phyloP scores from a whole-genome alignment of 2,888 invertebrate genomes.

The Allophyes oxyacanthae region DNA sequence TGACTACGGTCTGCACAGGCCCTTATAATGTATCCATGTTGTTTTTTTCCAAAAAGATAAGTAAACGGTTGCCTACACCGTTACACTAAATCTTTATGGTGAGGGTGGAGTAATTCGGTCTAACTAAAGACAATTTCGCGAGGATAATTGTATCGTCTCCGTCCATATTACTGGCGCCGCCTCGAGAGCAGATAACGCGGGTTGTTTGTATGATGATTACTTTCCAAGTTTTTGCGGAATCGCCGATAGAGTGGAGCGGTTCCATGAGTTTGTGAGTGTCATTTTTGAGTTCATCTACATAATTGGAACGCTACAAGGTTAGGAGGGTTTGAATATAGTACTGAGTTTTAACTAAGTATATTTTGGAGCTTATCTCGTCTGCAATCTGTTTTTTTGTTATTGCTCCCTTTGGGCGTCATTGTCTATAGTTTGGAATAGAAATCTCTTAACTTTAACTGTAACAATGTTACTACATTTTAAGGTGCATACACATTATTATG shows the following conservation, averaged over 20 bases:
- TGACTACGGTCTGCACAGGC: too few relatives aligned
- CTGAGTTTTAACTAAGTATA: constrained; percentile 30
- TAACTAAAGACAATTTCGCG: constrained; percentile 64
- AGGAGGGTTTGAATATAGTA: constrained; percentile 12
- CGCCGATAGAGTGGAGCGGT: constrained; percentile 39
- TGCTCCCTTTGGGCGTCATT: constrained; percentile 16
- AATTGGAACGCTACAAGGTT: constrained; percentile 43
- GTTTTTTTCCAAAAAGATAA: constrained; percentile 45
- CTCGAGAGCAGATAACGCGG: constrained; percentile 54
- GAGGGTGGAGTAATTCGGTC: constrained; percentile 55
- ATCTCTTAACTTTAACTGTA: not conserved
- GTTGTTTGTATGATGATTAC: constrained; percentile 60
- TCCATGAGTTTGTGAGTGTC: constrained; percentile 21
- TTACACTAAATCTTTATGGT: constrained; percentile 61
- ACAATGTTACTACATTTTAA: not conserved
- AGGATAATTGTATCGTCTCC: constrained; percentile 64
- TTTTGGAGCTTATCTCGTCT: constrained; percentile 33
- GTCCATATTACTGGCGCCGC: constrained; percentile 55
- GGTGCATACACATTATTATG: too few relatives aligned
- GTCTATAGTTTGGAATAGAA: constrained; percentile 13
- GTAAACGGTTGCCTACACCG: constrained; percentile 36
- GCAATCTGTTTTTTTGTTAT: constrained; percentile 30
- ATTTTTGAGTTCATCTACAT: constrained; percentile 48
- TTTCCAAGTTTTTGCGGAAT: constrained; percentile 56
- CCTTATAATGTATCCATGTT: constrained; percentile 23